These are phyloP conservation scores for Schizothorax lantsangensis DNA, from an alignment of 2,797 vertebrate genomes.

Conservation along the genomic window DNA sequence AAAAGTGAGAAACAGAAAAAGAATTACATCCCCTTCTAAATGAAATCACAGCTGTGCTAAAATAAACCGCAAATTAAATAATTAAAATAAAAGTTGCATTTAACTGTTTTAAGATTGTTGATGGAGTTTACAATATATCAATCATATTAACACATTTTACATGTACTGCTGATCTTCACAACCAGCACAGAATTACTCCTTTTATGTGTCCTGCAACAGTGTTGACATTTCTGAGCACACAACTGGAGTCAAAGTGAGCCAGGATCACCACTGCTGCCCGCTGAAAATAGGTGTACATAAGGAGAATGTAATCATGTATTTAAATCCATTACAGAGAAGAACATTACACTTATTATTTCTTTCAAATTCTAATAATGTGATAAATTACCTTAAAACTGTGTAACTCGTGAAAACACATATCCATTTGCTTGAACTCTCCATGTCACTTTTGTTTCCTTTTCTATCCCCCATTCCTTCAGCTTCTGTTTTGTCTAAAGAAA, in stretches of 20 bases:
- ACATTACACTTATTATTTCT: neutral
- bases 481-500: neutral
- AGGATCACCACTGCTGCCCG: neutral
- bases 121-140: neutral
- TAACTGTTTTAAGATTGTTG: neutral
- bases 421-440: constrained; percentile 22
- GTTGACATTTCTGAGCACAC: neutral
- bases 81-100: neutral
- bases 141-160: neutral
- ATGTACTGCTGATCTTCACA: neutral
- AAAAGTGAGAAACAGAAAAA: neutral
- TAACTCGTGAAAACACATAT: neutral
- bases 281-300: neutral
- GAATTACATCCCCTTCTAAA: neutral
- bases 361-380: neutral
- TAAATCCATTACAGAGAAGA: neutral
- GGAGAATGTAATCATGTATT: neutral
- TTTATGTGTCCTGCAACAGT: too few relatives aligned
- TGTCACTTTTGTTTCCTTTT: constrained; percentile 1
- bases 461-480: neutral
- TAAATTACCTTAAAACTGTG: neutral
- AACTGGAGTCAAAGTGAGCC: neutral
- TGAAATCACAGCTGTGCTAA: neutral
- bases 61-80: neutral
- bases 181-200: neutral